A percentile compares a stretch with the other conserved stretches of the same genome.
Evolutionary conservation across 2,797 vertebrate genomes (phyloP).

Genomic region (Trematomus bernacchii): DNA sequence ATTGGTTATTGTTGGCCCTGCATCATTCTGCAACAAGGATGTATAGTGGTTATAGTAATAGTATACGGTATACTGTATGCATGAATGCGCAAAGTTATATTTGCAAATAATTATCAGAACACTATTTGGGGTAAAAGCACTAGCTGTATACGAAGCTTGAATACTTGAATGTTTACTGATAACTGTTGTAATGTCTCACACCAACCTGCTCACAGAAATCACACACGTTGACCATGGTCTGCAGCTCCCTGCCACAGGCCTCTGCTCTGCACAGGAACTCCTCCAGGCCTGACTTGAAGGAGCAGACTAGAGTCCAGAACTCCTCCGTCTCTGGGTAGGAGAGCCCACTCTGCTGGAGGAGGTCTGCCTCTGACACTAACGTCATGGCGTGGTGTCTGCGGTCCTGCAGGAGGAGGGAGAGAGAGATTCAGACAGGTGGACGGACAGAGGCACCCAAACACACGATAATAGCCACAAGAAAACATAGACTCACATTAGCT

Average conservation of each 20-base stretch:
- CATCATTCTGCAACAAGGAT: neutral
- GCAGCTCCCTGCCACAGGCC: constrained; percentile 86
- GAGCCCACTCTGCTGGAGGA: constrained; percentile 66
- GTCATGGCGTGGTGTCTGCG: constrained; percentile 86
- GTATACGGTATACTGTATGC: neutral
- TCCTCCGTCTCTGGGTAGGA: constrained; percentile 82
- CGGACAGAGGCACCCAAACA: neutral
- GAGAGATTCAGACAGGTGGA: constrained; percentile 10
- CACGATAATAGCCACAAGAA: constrained; percentile 1
- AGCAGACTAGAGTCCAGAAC: constrained; percentile 80
- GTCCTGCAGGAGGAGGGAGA: constrained; percentile 80
- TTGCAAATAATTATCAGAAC: neutral
- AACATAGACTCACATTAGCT: constrained; percentile 85
- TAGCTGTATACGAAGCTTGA: neutral
- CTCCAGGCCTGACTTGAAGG: constrained; percentile 86
- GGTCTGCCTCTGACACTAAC: constrained; percentile 88
- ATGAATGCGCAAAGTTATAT: neutral
- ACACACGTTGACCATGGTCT: constrained; percentile 85
- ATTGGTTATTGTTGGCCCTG: neutral
- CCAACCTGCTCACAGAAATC: constrained; percentile 91
- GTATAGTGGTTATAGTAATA: neutral
- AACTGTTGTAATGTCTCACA: neutral
- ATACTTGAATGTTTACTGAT: neutral
- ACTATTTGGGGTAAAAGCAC: neutral
- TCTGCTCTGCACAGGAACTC: constrained; percentile 89